phyloP scores from a whole-genome alignment of 2,113 vertebrate species.

The Dissostichus mawsoni region DNA sequence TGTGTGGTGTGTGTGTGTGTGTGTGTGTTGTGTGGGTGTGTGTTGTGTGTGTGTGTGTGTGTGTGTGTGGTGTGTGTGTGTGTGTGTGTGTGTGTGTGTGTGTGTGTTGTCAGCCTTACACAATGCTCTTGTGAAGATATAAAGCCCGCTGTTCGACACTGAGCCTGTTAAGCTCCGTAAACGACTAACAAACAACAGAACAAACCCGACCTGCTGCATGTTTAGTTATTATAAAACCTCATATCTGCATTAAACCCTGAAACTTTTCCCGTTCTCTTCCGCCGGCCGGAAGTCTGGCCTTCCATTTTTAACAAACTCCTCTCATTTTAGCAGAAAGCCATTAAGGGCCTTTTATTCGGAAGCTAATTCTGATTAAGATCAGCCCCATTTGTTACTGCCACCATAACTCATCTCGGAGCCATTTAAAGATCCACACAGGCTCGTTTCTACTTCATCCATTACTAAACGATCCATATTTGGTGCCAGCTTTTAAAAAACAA shows the following conservation, averaged over 20 bases:
- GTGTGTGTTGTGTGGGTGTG: too few relatives aligned
- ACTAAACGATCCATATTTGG: slow-evolving; percentile 35
- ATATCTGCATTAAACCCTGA: not conserved
- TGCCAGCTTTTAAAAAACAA: slow-evolving; percentile 25
- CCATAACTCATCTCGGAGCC: slow-evolving; percentile 70
- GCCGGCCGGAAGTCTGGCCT: not conserved
- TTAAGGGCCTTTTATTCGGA: slow-evolving; percentile 57
- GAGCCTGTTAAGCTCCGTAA: not conserved
- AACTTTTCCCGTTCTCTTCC: slow-evolving; percentile 7
- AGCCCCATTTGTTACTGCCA: slow-evolving; percentile 67
- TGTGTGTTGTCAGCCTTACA: not conserved
- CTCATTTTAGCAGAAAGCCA: slow-evolving; percentile 61
- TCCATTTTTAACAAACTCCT: slow-evolving; percentile 66
- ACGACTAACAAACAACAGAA: not conserved
- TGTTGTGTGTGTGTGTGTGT: too few relatives aligned
- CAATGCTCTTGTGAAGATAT: not conserved
- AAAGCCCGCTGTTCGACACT: not conserved
- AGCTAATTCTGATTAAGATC: slow-evolving; percentile 73
- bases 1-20: too few relatives aligned
- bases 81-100: not conserved
- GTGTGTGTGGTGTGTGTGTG: too few relatives aligned
- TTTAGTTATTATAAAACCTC: not conserved
- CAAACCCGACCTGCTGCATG: not conserved
- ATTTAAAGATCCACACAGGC: slow-evolving; percentile 64
- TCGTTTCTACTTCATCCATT: slow-evolving; percentile 62